These are phyloP conservation scores for Gallinago jamesoni DNA, from an alignment of 2,113 vertebrate species.

Conservation along the genomic window DNA sequence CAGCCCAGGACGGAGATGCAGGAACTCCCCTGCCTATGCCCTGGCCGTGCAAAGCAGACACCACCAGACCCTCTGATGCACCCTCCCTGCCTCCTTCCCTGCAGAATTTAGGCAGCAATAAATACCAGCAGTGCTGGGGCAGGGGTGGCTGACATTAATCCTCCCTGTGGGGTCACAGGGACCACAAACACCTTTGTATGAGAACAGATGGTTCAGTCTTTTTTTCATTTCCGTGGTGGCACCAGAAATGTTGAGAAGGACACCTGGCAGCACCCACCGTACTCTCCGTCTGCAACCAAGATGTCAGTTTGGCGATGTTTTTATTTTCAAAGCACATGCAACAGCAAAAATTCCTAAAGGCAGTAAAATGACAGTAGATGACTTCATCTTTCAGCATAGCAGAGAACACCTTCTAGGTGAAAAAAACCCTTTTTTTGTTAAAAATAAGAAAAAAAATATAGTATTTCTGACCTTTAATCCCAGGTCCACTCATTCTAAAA, in stretches of 20 bases:
- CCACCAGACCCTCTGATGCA: not conserved
- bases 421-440: not conserved
- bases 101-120: not conserved
- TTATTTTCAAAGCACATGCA: not conserved
- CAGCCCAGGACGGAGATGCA: not conserved
- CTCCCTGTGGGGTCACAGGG: not conserved
- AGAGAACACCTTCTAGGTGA: not conserved
- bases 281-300: fast-evolving
- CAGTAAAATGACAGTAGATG: not conserved
- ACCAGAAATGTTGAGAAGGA: not conserved
- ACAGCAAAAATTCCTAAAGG: not conserved
- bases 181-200: not conserved
- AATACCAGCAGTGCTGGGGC: not conserved
- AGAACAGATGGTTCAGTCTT: not conserved
- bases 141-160: not conserved
- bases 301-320: not conserved
- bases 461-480: not conserved
- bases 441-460: not conserved
- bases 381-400: not conserved
- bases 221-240: not conserved
- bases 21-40: not conserved
- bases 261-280: not conserved
- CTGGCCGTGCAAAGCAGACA: not conserved
- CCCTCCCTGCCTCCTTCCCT: not conserved
- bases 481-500: not conserved